Conservation (phyloP, 1,140 invertebrate genomes). For the Apolygus lucorum region DNA sequence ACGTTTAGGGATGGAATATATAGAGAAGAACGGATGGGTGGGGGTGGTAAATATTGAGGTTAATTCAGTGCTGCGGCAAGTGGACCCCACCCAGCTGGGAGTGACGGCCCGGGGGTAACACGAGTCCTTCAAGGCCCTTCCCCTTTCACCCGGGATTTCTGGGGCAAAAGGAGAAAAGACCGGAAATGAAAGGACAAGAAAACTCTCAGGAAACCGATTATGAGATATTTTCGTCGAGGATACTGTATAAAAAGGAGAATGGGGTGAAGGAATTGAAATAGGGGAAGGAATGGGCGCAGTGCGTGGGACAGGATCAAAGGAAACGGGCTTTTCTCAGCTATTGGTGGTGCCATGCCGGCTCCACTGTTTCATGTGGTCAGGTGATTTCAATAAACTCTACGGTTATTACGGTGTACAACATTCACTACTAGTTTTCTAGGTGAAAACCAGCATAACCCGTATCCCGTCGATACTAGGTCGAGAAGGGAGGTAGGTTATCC, state of each 20-base stretch:
- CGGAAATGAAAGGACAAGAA: too few species aligned
- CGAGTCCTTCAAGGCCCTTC: not conserved
- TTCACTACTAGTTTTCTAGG: too few species aligned
- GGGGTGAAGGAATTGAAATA: not conserved
- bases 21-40: not conserved
- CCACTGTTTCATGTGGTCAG: too few species aligned
- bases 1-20: not conserved
- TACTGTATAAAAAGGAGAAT: not conserved
- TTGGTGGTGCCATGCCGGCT: too few species aligned
- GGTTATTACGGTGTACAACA: too few species aligned
- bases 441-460: not conserved
- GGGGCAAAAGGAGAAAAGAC: too few species aligned
- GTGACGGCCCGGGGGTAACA: not conserved
- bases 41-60: not conserved
- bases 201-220: too few species aligned
- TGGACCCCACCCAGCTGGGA: constrained; percentile 12
- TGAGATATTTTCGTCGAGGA: too few species aligned
- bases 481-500: not conserved
- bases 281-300: not conserved
- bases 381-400: too few species aligned
- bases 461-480: constrained; percentile 5
- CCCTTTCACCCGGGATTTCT: not conserved
- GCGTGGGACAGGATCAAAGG: not conserved
- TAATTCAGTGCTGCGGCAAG: constrained; percentile 2
- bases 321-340: not conserved